Evolutionary conservation across 2,113 vertebrate genomes (phyloP), one percentile per base, ranked within the genome.

Genomic region (Melanostigma gelatinosum): DNA sequence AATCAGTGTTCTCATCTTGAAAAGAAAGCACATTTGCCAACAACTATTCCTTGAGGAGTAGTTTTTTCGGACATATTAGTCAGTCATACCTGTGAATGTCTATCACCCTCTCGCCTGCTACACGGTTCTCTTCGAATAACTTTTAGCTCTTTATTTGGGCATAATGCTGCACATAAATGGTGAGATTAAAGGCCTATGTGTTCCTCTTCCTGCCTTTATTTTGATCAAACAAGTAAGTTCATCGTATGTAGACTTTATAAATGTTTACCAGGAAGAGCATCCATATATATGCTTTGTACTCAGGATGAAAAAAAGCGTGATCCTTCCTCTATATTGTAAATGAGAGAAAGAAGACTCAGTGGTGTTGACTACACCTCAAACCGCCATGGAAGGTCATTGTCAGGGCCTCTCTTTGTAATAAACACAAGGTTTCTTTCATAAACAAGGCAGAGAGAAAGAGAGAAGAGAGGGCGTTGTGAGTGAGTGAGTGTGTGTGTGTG

Each of bases 341-440:
- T 72, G 54, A 81, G 29, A 86, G 44, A 52, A 69, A 72, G 63
- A 80, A 60, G n/a, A 69, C 72, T 73, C 76, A 40, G 64, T 24
- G 63, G 60, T 72, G 82, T 42, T 84, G 87, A 87, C 62, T 68
- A 57, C 44, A 62, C 77, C 79, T 85, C 72, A 83, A 87, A 87
- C 74, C 6, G 38, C 75, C 32, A 44, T 57, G 62, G 58, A 87
- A 89, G 90, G 89, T 93, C 91, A 87, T 22, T 67, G 76, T 69
- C 64, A 52, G 72, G 74, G 72, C 69, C 74, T 80, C 60, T 57
- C 72, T 91, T 87, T 85, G 79, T 81, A 64, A 80, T 52, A 86
- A 80, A 84, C 87, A 89, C 87, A 85, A 77, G 71, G 72, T 55
- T 74, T 85, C 62, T 83, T 86, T 91, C 77, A 88, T 66, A 77